Evolutionary conservation across 2,113 vertebrate species (phyloP), one percentile per base, ranked within the genome.

Genomic region (Tichodroma muraria): DNA sequence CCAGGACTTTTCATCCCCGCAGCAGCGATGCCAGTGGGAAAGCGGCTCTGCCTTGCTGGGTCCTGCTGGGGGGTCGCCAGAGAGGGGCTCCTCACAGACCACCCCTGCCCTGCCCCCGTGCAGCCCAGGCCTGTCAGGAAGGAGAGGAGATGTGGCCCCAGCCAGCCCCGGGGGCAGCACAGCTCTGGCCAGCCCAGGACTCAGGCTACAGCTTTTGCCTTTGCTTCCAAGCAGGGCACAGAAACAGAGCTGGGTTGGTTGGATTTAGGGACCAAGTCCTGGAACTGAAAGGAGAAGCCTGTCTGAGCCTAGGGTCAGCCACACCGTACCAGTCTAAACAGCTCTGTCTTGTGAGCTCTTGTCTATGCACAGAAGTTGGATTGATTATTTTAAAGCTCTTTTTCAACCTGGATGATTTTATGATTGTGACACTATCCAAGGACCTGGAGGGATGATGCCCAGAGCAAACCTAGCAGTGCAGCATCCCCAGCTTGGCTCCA

Each of bases 21-120:
- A 22, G 77, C 50, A 63, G 25, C 0, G 0, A 38, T 49, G 78
- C 12, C 17, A 6, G 53, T 0, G 2, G 3, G 38, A 60, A 76
- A 65, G 57, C 16, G 49, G n/a, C 69, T 83, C 37, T 71, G 70
- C 79, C 59, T 8, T 19, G 69, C 60, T n/a, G 37, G 45, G 54
- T 65, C 23, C 37, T 63, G 70, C 22, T 23, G 33, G 63, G 15
- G 11, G 59, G 28, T 21, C 42, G 52, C 42, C 65, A 56, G 17
- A 33, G 53, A 24, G 25, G 31, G 54, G 47, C 61, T 18, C 49
- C 15, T 8, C 49, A 17, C 47, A n/a, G 21, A 18, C 21, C 71
- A 28, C 6, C 33, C 45, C 60, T 33, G 45, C 47, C 52, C 19
- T 9, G 50, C 14, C 37, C 70, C 50, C 9, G 18, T 31, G 49